A percentile compares a stretch with the other conserved stretches of the same genome.
Evolutionary conservation across 2,888 invertebrate genomes (phyloP).

Genomic region (Epiblema foenella): DNA sequence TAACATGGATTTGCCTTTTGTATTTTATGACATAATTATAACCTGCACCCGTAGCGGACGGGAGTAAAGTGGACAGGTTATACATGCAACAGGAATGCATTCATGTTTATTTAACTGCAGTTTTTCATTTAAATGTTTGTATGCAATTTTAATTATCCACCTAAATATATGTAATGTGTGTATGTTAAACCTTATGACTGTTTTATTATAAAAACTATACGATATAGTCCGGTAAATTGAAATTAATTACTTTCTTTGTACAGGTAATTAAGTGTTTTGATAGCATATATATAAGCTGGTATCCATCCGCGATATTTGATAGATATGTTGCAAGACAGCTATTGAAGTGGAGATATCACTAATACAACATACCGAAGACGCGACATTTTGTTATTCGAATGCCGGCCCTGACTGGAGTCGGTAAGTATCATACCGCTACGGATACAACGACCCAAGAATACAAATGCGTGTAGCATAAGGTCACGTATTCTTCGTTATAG

Average conservation of each 20-base stretch:
- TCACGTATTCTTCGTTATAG: conserved; percentile 33
- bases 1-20: neutral
- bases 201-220: too few relatives aligned
- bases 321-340: neutral
- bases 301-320: too few relatives aligned
- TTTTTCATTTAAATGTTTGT: conserved; percentile 60
- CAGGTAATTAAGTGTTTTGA: too few relatives aligned
- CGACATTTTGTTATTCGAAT: neutral
- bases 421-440: conserved; percentile 1
- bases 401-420: neutral
- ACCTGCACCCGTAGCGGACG: neutral
- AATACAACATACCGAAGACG: too few relatives aligned
- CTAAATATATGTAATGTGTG: conserved; percentile 48
- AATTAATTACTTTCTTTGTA: too few relatives aligned
- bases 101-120: conserved; percentile 61
- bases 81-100: conserved; percentile 52
- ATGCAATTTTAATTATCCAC: conserved; percentile 62
- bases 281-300: too few relatives aligned
- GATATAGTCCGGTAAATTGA: too few relatives aligned
- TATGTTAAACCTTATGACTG: conserved; percentile 50
- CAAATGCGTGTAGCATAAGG: conserved; percentile 28
- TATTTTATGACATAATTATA: neutral
- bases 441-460: conserved; percentile 18
- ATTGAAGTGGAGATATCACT: neutral
- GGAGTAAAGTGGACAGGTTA: conserved; percentile 44